Percentiles rank a stretch among this genome's conserved stretches.
Conservation (phyloP, 2,113 vertebrate species). For the Clarias macrocephalus region DNA sequence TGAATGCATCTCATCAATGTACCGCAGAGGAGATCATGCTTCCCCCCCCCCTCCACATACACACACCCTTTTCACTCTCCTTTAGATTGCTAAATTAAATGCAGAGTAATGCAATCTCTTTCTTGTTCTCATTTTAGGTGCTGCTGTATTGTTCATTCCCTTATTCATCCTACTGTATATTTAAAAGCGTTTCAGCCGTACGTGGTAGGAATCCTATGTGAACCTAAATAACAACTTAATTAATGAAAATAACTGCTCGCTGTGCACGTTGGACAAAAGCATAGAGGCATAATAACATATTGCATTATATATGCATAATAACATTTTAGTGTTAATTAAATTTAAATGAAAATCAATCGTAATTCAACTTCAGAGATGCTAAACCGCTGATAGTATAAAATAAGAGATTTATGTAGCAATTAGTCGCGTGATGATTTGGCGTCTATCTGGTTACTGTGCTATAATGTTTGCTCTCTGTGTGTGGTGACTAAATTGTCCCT, state of each 20-base stretch:
- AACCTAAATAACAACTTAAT: conserved; percentile 26
- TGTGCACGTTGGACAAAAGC: conserved; percentile 33
- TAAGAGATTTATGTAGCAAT: conserved; percentile 26
- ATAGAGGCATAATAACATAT: conserved; percentile 32
- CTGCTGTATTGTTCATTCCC: conserved; percentile 2
- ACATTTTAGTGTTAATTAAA: conserved; percentile 38
- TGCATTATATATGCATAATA: conserved; percentile 38
- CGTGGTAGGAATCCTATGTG: not conserved
- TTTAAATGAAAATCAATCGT: conserved; percentile 43
- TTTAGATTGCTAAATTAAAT: conserved; percentile 44
- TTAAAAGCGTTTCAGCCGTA: not conserved
- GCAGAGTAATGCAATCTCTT: conserved; percentile 36
- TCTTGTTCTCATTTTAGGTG: conserved; percentile 16
- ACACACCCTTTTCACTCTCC: conserved; percentile 37
- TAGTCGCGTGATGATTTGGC: conserved; percentile 15
- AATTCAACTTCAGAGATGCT: conserved; percentile 35
- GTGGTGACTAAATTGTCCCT: not conserved
- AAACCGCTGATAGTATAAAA: conserved; percentile 28
- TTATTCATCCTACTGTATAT: not conserved
- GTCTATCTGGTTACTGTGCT: conserved; percentile 26
- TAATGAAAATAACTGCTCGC: conserved; percentile 23
- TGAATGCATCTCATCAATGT: conserved; percentile 54
- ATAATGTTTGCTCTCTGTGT: conserved; percentile 20
- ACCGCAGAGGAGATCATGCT: conserved; percentile 38
- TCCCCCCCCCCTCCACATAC: not conserved